Evolutionary conservation across 2,797 vertebrate species (phyloP).

Genomic region (Garrulus glandarius): DNA sequence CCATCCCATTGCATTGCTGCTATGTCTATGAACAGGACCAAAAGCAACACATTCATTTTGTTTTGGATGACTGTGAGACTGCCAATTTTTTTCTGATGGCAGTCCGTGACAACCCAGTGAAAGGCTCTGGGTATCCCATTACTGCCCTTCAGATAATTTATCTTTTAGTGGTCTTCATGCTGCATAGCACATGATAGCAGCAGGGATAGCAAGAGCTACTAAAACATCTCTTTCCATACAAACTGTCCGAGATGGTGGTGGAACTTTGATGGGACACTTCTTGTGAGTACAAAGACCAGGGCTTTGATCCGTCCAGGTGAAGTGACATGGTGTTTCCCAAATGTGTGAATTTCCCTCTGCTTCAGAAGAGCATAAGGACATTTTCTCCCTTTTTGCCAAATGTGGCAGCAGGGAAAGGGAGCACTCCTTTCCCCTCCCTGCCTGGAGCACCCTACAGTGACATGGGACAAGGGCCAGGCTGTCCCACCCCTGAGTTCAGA

Average conservation of each 20-base stretch:
- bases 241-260: neutral
- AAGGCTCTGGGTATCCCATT: neutral
- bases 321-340: rapidly evolving
- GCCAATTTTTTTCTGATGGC: neutral
- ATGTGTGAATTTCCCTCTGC: neutral
- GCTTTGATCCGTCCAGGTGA: neutral
- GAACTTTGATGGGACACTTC: neutral
- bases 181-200: neutral
- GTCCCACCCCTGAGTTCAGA: neutral
- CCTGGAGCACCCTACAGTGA: neutral
- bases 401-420: neutral
- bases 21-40: rapidly evolving
- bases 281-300: neutral
- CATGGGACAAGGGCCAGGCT: neutral
- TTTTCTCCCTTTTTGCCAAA: neutral
- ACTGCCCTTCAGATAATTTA: neutral
- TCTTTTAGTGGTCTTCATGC: neutral
- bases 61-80: neutral
- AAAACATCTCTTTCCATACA: neutral
- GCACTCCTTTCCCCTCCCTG: rapidly evolving
- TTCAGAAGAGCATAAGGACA: neutral
- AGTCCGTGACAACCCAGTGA: neutral
- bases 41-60: neutral
- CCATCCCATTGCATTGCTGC: neutral
- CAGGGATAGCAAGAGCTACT: neutral